Evolutionary conservation across 1,140 invertebrate genomes (phyloP), one percentile per base, ranked within the genome.

Genomic region (Lutraria rhynchaena): DNA sequence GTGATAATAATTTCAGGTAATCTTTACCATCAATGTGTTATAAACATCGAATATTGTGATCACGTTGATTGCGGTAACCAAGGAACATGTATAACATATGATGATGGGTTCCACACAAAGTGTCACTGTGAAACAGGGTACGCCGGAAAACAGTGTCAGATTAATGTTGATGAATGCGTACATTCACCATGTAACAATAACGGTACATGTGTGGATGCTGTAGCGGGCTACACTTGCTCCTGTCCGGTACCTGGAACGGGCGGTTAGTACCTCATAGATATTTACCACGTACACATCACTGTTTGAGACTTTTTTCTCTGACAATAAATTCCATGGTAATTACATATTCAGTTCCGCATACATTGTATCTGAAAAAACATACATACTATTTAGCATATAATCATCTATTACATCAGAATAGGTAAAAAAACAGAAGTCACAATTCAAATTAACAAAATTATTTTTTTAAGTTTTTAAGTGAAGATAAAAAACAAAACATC

Each of bases 11-110:
- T 63, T 63, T n/a, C 60, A 77, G 75, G 35, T 22, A n/a, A 67
- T 3, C 3, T 0, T 0, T 35, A 46, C n/a, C 17, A n/a, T 0
- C 41, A 65, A 13, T 77, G 75, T 55, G 31, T 58, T 29, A 3
- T 49, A 4, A 67, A 67, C 27, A 67, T 13, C 3, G 11, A 41
- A 22, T 67, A 77, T 44, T 77, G 75, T 53, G 33, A 33, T 9
- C 11, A n/a, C n/a, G 24, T 22, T 0, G 44, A 65, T n/a, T 77
- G 75, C 51, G 61, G 60, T 15, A 33, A 35, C 3, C 9, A 63
- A 5, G 75, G 75, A 15, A 24, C n/a, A n/a, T 77, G 75, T 67
- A 41, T 49, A 1, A 37, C 75, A 29, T 77, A 67, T 35, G 75
- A 77, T 46, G 49, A 27, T n/a, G 75, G 75, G n/a, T 77, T 53